phyloP scores from a whole-genome alignment of 2,888 invertebrate species.

The Philopedon plagiatum region DNA sequence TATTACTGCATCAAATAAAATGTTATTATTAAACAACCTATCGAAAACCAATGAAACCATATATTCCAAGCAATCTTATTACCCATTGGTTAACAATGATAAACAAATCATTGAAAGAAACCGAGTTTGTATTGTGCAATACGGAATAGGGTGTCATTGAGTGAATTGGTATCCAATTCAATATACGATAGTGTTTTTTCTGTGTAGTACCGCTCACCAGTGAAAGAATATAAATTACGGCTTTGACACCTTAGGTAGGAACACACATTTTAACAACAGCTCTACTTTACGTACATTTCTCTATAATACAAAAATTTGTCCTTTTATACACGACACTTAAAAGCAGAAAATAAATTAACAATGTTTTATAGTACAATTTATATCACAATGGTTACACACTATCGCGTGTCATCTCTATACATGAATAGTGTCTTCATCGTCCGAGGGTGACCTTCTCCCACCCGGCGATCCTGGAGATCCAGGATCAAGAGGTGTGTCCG shows the following conservation, averaged over 20 bases:
- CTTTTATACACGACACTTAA: conserved; percentile 64
- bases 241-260: conserved; percentile 14
- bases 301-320: conserved; percentile 56
- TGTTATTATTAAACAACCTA: no score
- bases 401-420: conserved; percentile 66
- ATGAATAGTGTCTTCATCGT: conserved; percentile 77
- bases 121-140: no score
- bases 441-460: conserved; percentile 69
- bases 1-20: no score
- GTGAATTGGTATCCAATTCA: no score
- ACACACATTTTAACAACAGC: neutral
- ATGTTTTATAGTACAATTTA: conserved; percentile 63
- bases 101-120: no score
- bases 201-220: no score
- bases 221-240: no score
- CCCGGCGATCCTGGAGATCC: conserved; percentile 73
- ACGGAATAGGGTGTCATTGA: no score
- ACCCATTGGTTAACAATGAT: no score
- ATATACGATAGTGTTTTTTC: no score
- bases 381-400: conserved; percentile 63
- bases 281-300: conserved; percentile 35
- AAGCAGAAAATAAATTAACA: conserved; percentile 66
- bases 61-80: no score
- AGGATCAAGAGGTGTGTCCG: conserved; percentile 75
- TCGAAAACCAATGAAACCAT: no score